Evolutionary conservation across 1,140 invertebrate genomes (phyloP).

Genomic region (Hydropsyche tenuis): DNA sequence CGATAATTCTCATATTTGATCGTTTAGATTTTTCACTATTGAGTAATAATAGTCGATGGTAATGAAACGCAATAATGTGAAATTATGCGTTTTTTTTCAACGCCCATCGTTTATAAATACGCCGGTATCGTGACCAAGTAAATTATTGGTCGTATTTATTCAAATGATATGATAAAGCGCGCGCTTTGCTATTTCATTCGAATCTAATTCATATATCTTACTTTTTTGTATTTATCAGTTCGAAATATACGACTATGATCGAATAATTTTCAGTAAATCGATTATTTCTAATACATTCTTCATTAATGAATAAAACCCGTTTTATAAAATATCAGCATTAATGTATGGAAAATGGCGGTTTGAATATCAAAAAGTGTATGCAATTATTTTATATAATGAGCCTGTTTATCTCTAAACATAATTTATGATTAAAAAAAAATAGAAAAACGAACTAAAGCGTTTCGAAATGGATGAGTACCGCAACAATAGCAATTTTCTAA

Average conservation of each 20-base stretch:
- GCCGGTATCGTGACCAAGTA: not conserved
- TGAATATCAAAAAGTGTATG: not conserved
- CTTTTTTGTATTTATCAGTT: too few species aligned
- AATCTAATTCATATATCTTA: too few species aligned
- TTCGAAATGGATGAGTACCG: not conserved
- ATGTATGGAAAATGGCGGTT: not conserved
- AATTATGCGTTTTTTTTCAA: not conserved
- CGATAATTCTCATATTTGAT: not conserved
- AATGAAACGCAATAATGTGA: not conserved
- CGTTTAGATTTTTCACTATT: not conserved
- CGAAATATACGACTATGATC: too few species aligned
- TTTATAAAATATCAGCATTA: too few species aligned
- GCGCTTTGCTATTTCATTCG: too few species aligned
- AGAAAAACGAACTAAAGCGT: too few species aligned
- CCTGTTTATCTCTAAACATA: not conserved
- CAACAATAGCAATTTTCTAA: not conserved
- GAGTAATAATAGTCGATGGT: not conserved
- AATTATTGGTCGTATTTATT: conserved; percentile 9
- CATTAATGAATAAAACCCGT: too few species aligned
- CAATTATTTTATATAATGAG: not conserved
- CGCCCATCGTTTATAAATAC: not conserved
- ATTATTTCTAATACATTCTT: too few species aligned
- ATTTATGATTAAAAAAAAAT: too few species aligned
- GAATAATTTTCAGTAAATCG: too few species aligned
- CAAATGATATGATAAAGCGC: too few species aligned